These are phyloP conservation scores for Hydrolagus affinis DNA, from an alignment of 2,113 vertebrate species.

Conservation along the genomic window DNA sequence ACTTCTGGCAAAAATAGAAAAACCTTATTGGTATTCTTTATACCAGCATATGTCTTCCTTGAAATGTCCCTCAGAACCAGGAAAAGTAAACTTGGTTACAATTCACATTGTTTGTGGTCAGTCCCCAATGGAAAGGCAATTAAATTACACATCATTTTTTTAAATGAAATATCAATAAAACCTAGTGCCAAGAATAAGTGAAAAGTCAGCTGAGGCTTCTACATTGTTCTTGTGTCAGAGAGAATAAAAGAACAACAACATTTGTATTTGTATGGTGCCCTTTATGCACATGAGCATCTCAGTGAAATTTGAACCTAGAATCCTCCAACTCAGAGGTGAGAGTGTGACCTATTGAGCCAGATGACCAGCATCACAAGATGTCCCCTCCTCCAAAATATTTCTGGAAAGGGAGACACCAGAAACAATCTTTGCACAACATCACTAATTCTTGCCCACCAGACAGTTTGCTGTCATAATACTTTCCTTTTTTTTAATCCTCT, in stretches of 20 bases:
- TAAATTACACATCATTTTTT: neutral
- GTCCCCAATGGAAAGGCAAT: neutral
- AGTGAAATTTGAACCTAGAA: no score
- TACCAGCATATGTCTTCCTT: neutral
- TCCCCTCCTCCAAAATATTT: no score
- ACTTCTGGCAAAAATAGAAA: neutral
- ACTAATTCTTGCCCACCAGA: no score
- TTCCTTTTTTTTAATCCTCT: no score
- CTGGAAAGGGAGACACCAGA: no score
- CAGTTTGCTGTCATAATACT: no score
- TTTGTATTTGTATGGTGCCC: no score
- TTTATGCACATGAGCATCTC: no score
- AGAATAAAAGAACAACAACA: neutral
- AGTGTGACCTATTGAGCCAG: no score
- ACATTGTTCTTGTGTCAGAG: neutral
- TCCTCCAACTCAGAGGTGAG: no score
- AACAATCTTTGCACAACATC: no score
- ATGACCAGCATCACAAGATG: no score
- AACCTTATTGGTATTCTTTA: neutral
- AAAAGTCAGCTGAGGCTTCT: neutral
- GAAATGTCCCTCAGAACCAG: neutral
- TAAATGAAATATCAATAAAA: neutral
- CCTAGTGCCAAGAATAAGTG: neutral
- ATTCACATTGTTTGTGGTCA: neutral
- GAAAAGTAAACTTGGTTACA: neutral